These are phyloP conservation scores for Elysia crispata DNA, from an alignment of 2,888 invertebrate genomes.

Conservation along the genomic window DNA sequence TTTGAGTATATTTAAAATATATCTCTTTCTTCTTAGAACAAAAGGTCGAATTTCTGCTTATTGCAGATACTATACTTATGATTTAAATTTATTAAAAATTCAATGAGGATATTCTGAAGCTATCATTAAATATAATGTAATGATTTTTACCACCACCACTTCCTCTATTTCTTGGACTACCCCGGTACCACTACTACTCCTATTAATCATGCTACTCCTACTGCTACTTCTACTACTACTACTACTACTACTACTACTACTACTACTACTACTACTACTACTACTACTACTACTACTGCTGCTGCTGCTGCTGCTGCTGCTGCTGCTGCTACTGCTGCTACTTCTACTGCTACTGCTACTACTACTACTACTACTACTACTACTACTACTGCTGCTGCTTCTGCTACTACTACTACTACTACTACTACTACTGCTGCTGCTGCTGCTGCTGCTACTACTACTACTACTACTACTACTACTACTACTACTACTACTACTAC, in stretches of 20 bases:
- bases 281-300: constrained; percentile 29
- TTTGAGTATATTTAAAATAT: too few species aligned
- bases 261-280: constrained; percentile 20
- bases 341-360: constrained; percentile 19
- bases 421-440: constrained; percentile 5
- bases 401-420: too few species aligned
- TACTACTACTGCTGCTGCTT: too few species aligned
- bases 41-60: too few species aligned
- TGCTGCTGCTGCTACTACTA: constrained; percentile 33
- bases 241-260: constrained; percentile 4
- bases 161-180: too few species aligned
- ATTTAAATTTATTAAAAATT: too few species aligned
- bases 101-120: too few species aligned
- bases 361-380: constrained; percentile 9
- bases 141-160: too few species aligned
- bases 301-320: constrained; percentile 17
- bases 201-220: too few species aligned
- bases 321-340: constrained; percentile 33
- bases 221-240: constrained; percentile 1
- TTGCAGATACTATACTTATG: too few species aligned
- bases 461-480: constrained; percentile 22
- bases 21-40: too few species aligned
- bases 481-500: constrained; percentile 14
- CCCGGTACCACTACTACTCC: neutral
- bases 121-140: too few species aligned